These are phyloP conservation scores for Puffinus mauretanicus DNA, from an alignment of 2,113 vertebrate genomes.

Conservation along the genomic window DNA sequence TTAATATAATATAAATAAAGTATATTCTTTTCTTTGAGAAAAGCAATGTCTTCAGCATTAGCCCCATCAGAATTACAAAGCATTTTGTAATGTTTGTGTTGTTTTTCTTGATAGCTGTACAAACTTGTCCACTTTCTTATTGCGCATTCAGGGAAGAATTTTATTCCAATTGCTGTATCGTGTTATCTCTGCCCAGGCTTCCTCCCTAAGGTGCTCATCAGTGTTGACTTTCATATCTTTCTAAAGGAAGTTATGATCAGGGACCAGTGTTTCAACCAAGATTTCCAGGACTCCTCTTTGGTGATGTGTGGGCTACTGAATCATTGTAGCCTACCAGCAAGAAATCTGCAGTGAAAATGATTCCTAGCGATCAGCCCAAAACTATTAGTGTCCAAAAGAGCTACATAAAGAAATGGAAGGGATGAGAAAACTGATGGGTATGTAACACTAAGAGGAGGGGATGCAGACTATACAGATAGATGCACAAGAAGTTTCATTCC, in stretches of 20 bases:
- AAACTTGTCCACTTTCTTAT: not conserved
- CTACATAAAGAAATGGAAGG: not conserved
- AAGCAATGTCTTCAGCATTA: not conserved
- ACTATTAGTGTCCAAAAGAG: not conserved
- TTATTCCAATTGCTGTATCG: not conserved
- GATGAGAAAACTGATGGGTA: not conserved
- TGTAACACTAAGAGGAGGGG: not conserved
- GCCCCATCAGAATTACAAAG: not conserved
- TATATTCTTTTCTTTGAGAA: not conserved
- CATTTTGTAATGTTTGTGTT: not conserved
- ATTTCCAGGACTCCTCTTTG: not conserved
- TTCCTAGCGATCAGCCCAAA: not conserved
- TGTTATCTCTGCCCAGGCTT: not conserved
- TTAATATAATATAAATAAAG: not conserved
- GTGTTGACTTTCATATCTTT: not conserved
- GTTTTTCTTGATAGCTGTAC: not conserved
- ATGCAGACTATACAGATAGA: not conserved
- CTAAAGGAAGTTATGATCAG: not conserved
- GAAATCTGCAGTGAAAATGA: not conserved
- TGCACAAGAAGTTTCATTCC: not conserved
- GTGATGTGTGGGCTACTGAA: not conserved
- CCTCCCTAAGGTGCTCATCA: not conserved
- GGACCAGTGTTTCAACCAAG: not conserved
- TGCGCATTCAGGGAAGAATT: not conserved
- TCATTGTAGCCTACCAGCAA: not conserved